Conservation (phyloP, 2,797 vertebrate genomes). For the Cheirogaleus major region DNA sequence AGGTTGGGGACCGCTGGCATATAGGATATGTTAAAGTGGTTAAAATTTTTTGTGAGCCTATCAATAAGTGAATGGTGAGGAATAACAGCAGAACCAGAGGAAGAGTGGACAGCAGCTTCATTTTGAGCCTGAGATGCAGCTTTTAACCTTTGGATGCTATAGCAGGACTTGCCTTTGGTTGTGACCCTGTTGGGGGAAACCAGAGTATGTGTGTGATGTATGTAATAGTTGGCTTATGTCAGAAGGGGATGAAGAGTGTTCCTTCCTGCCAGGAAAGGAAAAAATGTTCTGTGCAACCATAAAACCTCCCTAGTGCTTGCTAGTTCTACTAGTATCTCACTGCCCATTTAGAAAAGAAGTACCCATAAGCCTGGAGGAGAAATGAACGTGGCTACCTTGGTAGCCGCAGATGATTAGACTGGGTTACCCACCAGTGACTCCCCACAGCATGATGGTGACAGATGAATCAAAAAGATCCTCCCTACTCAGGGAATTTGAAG, state of each 20-base stretch:
- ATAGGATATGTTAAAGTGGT: not conserved
- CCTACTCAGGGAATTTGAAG: not conserved
- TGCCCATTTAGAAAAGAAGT: not conserved
- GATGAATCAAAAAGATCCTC: not conserved
- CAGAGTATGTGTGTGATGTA: not conserved
- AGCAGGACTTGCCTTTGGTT: not conserved
- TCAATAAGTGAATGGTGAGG: not conserved
- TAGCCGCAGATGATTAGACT: not conserved
- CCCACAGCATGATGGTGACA: not conserved
- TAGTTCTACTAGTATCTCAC: not conserved
- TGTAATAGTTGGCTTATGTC: not conserved
- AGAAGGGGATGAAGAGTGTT: not conserved
- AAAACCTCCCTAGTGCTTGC: not conserved
- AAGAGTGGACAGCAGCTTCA: not conserved
- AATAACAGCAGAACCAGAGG: not conserved
- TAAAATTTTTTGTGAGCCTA: not conserved
- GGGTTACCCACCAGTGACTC: not conserved
- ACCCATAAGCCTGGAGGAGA: not conserved
- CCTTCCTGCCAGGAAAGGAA: not conserved
- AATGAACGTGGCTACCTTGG: not conserved
- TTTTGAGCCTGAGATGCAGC: not conserved
- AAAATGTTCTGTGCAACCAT: not conserved
- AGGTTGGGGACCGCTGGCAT: not conserved
- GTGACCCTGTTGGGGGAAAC: not conserved
- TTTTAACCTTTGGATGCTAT: not conserved